Evolutionary conservation across 1,140 invertebrate genomes (phyloP), one percentile per base, ranked within the genome.

Genomic region (Spodoptera frugiperda): DNA sequence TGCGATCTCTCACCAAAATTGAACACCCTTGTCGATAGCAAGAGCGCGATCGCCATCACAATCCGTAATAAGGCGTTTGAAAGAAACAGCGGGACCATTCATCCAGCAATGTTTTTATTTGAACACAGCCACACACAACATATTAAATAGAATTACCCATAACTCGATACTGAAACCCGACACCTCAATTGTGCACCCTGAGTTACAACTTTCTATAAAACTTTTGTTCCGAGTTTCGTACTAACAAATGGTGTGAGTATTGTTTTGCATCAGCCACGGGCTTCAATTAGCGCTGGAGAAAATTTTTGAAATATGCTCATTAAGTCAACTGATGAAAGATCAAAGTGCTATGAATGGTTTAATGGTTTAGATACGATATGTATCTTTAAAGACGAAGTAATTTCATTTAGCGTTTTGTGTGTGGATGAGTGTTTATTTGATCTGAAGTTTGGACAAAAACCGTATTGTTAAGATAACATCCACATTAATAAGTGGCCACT

Each of bases 41-140:
- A 21, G 8, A 49, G 12, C 33, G 6, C 48, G 17, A 81, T 82
- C 61, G 51, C 80, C 55, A 84, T 78, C 68, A 68, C 71, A 51
- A 59, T 75, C 83, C 81, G 82, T 87, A 92, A 87, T 89, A 82
- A 61, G 48, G 55, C 78, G 76, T 21, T 65, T 67, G 54, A 80
- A 79, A 80, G 73, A 80, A 88, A 92, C 91, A 92, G 88, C 83
- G 85, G 61, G 76, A 76, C 88, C 86, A 92, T 91, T 92, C 84
- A 92, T 89, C 85, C 86, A 85, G 85, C 79, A 83, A 89, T 89
- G 84, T 89, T 91, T 91, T 89, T 90, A 88, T 86, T 86, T 82
- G 82, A 87, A 72, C 53, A 72, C 76, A 74, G 68, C 76, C 78
- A 80, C 82, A 81, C 81, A 79, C 83, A 74, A 78, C 77, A 78